Conservation (phyloP, 2,888 invertebrate genomes). For the Luperina testacea region DNA sequence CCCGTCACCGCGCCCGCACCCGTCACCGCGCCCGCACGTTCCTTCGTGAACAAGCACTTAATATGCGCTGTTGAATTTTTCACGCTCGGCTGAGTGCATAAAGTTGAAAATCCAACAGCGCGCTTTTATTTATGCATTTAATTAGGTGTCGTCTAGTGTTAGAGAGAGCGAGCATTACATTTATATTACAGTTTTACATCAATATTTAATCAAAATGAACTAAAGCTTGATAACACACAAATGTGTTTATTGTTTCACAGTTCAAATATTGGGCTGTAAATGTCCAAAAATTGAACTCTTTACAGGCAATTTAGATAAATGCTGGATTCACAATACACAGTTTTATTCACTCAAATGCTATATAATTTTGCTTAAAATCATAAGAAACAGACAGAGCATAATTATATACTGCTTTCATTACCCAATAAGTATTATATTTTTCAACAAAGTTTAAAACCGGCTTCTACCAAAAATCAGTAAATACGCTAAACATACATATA, state of each 20-base stretch:
- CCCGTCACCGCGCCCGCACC: too few relatives aligned
- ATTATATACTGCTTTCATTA: constrained; percentile 13
- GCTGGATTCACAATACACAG: constrained; percentile 29
- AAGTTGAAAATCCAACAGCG: neutral
- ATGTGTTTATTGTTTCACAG: neutral
- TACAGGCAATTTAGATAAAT: constrained; percentile 41
- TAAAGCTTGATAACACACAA: neutral
- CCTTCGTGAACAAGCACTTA: too few relatives aligned
- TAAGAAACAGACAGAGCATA: constrained; percentile 5
- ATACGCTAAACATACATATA: neutral
- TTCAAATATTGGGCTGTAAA: neutral
- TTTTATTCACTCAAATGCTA: constrained; percentile 4
- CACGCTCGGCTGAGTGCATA: neutral
- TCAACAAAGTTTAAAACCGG: constrained; percentile 24
- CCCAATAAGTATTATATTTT: constrained; percentile 33
- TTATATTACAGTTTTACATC: neutral
- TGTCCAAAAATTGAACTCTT: neutral
- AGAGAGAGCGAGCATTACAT: neutral
- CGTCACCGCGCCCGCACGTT: too few relatives aligned
- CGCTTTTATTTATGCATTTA: neutral
- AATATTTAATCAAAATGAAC: neutral
- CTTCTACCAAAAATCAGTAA: neutral
- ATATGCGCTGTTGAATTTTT: neutral
- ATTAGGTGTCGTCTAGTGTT: neutral
- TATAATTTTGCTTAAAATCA: neutral